Conservation (phyloP, 2,888 invertebrate genomes). For the Acrobasis suavella region DNA sequence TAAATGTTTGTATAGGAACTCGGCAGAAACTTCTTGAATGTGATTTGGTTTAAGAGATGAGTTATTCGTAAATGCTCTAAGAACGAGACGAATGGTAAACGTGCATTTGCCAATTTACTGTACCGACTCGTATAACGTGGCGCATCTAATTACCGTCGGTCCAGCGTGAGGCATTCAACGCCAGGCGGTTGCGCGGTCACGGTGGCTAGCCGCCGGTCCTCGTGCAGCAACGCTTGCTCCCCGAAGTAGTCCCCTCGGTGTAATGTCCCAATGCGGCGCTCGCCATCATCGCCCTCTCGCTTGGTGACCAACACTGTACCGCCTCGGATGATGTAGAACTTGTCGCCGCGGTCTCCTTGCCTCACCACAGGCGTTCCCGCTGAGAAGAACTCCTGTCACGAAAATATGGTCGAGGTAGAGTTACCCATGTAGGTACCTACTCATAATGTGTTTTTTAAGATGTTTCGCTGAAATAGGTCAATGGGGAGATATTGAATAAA, state of each 20-base stretch:
- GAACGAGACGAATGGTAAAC: no score
- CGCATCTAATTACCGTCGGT: conserved; percentile 84
- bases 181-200: conserved; percentile 93
- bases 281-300: conserved; percentile 81
- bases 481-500: no score
- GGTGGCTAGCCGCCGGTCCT: conserved; percentile 94
- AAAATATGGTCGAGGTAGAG: neutral
- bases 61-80: no score
- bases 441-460: neutral
- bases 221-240: conserved; percentile 92
- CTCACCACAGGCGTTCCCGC: conserved; percentile 90
- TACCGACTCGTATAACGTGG: no score
- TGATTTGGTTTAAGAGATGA: no score
- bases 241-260: conserved; percentile 93
- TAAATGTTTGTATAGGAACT: no score
- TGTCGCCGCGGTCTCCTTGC: conserved; percentile 93
- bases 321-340: conserved; percentile 94
- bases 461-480: no score
- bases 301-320: conserved; percentile 90
- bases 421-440: neutral
- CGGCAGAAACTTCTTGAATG: no score
- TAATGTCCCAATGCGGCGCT: conserved; percentile 86
- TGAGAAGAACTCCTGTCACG: conserved; percentile 88
- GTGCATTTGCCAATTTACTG: no score
- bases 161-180: conserved; percentile 93